Conservation (phyloP, 1,140 invertebrate species). For the Sitophilus oryzae region DNA sequence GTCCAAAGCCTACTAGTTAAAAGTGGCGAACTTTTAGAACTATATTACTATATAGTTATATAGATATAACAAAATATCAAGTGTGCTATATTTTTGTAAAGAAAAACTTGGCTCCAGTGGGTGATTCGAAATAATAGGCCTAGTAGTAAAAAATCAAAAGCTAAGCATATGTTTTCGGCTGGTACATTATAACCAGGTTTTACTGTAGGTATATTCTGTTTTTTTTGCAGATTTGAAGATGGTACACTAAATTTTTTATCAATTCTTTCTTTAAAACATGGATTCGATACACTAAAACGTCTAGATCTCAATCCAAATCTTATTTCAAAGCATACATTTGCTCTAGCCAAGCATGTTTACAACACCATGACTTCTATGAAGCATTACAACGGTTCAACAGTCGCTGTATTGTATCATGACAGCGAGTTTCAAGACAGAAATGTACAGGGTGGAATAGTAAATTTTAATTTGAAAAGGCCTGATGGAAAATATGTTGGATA, state of each 20-base stretch:
- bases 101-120: no score
- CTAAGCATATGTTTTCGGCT: no score
- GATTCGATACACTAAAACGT: conserved; percentile 64
- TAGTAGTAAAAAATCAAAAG: no score
- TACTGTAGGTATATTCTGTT: conserved; percentile 5
- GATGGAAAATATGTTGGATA: conserved; percentile 81
- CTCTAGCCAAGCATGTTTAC: conserved; percentile 69
- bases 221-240: conserved; percentile 79
- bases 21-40: no score
- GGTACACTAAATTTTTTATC: conserved; percentile 86
- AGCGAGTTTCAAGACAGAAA: conserved; percentile 56
- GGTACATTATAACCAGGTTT: no score
- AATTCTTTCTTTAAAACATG: conserved; percentile 74
- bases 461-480: conserved; percentile 79
- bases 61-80: no score
- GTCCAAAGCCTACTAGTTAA: no score
- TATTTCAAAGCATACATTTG: conserved; percentile 70
- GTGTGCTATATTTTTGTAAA: no score
- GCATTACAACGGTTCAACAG: conserved; percentile 68
- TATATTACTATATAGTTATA: no score
- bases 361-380: conserved; percentile 55
- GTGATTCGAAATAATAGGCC: no score
- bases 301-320: conserved; percentile 55
- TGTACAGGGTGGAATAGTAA: conserved; percentile 78
- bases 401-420: conserved; percentile 69